Evolutionary conservation across 1,140 invertebrate species (phyloP).

Genomic region (Leguminivora glycinivorella): DNA sequence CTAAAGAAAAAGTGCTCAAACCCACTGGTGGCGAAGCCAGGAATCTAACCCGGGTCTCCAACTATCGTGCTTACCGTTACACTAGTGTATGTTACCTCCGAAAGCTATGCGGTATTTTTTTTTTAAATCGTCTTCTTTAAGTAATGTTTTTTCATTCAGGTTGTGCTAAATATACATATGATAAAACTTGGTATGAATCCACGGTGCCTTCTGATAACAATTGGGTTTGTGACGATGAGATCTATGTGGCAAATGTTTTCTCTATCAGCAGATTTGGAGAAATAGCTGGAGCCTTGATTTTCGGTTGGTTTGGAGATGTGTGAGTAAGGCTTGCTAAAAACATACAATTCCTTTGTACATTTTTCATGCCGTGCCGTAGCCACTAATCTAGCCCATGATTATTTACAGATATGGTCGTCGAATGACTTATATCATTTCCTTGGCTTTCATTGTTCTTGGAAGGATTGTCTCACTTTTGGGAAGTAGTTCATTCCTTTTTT

Average conservation of each 20-base stretch:
- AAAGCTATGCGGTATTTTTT: no score
- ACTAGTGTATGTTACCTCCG: no score
- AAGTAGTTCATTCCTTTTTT: constrained; percentile 48
- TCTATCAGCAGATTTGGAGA: constrained; percentile 59
- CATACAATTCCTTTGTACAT: not conserved
- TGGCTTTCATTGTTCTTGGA: constrained; percentile 50
- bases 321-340: constrained; percentile 40
- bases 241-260: constrained; percentile 62
- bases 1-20: no score
- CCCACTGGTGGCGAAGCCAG: no score
- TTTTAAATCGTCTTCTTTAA: no score
- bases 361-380: not conserved
- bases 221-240: constrained; percentile 67
- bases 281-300: constrained; percentile 59
- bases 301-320: constrained; percentile 68
- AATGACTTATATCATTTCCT: constrained; percentile 51
- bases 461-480: constrained; percentile 50
- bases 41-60: no score
- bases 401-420: constrained; percentile 61
- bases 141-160: no score
- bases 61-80: no score
- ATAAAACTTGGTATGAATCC: constrained; percentile 64
- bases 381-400: constrained; percentile 26
- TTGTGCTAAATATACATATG: constrained; percentile 56
- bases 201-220: constrained; percentile 60